Conservation (phyloP, 2,113 vertebrate genomes). For the Tenebrosternarchus preto region DNA sequence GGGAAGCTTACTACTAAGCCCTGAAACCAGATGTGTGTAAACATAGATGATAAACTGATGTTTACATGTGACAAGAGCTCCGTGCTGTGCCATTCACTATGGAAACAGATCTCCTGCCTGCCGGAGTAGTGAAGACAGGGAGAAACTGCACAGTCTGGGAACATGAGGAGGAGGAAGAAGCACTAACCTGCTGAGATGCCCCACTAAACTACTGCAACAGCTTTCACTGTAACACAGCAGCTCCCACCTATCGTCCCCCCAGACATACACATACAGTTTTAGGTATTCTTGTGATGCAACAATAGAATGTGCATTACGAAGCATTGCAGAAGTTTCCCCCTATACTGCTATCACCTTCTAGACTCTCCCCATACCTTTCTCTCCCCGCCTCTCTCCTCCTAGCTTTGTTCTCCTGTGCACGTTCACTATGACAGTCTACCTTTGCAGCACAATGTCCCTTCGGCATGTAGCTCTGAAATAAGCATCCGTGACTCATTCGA, state of each 20-base stretch:
- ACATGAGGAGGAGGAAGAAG: not conserved
- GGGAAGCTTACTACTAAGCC: conserved; percentile 21
- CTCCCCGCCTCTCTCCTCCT: not conserved
- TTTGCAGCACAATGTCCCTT: too few species aligned
- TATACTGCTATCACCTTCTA: not conserved
- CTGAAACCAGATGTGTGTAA: conserved; percentile 29
- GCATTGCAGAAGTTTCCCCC: not conserved
- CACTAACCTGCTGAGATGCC: not conserved
- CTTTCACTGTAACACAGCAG: not conserved
- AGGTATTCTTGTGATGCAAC: too few species aligned
- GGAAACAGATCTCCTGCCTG: conserved; percentile 31
- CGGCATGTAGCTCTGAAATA: too few species aligned
- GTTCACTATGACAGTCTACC: not conserved
- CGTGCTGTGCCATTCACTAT: conserved; percentile 4
- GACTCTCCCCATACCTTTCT: not conserved
- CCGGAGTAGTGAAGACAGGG: not conserved
- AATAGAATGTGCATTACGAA: not conserved
- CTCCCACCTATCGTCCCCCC: not conserved
- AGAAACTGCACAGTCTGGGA: conserved; percentile 1
- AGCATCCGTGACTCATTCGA: too few species aligned
- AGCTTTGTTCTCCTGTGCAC: not conserved
- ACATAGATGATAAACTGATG: conserved; percentile 37
- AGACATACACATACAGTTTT: conserved; percentile 12
- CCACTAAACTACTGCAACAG: conserved; percentile 4
- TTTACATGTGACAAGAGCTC: conserved; percentile 28